Evolutionary conservation across 2,888 invertebrate genomes (phyloP), one percentile per base, ranked within the genome.

Genomic region (Griposia aprilina): DNA sequence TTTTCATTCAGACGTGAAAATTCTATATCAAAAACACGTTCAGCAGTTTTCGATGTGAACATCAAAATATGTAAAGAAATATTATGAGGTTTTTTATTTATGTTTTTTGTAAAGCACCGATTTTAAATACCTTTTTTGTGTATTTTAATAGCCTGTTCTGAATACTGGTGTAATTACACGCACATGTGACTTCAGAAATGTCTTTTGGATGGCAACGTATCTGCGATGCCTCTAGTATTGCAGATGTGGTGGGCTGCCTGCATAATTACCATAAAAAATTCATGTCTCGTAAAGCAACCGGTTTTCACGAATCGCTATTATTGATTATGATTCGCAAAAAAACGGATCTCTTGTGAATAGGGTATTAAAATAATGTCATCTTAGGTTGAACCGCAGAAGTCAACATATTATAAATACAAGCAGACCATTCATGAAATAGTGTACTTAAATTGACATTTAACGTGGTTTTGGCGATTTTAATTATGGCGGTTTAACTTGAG

Each of bases 361-460:
- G 41, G 1, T 73, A 72, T 71, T 20, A 17, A 23, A 74, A 45
- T 7, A 68, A 23, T 55, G 26, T 55, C 26, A 17, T 23, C 52
- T 30, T 13, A 30, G 0, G 0, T 73, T 45, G 41, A 74, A 55
- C 8, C 23, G 50, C 41, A 45, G 7, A n/a, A 20, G 26, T 41
- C n/a, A 10, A 41, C 30, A 30, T 23, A 26, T 20, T 26, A 50
- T 67, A 23, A 50, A 41, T 15, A 41, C 10, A 15, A 20, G 7
- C n/a, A 52, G 6, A 11, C 17, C 11, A 30, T 30, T 74, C 11
- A 23, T 0, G 4, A 55, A 41, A 23, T 41, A 5, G 26, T 55
- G 73, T 57, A 55, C 74, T 73, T 74, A 73, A 72, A 36, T 48
- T 48, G 17, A 50, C 50, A 36, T 36, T 2, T 48, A 48, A 48